Base-by-base conservation (phyloP, 1,140 invertebrate genomes). In the Pteromalus puparum region DNA sequence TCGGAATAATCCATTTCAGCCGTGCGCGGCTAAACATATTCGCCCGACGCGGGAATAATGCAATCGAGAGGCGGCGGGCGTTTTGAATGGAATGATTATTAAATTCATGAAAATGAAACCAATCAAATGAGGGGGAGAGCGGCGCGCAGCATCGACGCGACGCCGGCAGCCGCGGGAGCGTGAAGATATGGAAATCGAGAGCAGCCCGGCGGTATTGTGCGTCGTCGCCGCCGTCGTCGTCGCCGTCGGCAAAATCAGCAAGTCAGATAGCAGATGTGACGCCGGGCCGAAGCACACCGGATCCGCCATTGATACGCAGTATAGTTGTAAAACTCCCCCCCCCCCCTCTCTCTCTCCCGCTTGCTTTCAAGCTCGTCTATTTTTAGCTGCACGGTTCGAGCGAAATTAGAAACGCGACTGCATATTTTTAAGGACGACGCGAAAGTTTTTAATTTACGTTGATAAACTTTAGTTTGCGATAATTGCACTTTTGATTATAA, bases 301-400 rank as follows among this genome's bases (percentile, higher is more conserved):
- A 91, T 89, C 89, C 91, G 91, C 91, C 91, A 93, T 93, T 93
- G 91, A 92, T 93, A 93, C 92, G 90, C 90, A 87, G 76, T 78
- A 76, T 81, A 84, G 78, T 70, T 61, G 68, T 67, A 74, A 80
- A 84, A 80, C 18, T 34, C 24, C 13, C 18, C 30, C 15, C 68
- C 2, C 26, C 26, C 38, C 10, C 53, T 6, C 21, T n/a, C n/a
- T 10, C 15, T 46, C 13, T 76, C 53, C 30, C 77, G 6, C 65
- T 24, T 21, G 15, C 21, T 73, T 73, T 18, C 5, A n/a, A 34
- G 72, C 72, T 18, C 6, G 15, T 53, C 15, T 34, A 65, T 7
- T 61, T 78, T 61, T 38, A 21, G 26, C 53, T 7, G 38, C 6
- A 7, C 38, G 6, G 7, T 42, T 7, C 38, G 38, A 9, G 10